Conservation (phyloP, 2,797 vertebrate genomes). For the Lophius americanus region DNA sequence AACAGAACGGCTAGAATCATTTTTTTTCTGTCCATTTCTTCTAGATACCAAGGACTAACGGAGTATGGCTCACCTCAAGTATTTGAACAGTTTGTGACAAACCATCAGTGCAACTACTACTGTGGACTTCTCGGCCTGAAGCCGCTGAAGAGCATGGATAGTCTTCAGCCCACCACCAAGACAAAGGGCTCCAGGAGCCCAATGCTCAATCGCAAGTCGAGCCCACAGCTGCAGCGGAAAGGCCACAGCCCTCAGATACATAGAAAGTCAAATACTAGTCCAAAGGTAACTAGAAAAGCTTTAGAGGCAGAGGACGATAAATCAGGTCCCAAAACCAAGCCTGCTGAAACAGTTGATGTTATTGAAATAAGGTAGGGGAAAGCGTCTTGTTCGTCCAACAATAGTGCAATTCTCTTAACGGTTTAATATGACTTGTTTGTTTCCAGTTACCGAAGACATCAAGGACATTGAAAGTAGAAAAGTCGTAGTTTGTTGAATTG, state of each 20-base stretch:
- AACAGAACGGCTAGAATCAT: neutral
- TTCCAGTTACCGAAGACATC: slow-evolving; percentile 47
- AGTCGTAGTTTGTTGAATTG: slow-evolving; percentile 28
- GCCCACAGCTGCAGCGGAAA: slow-evolving; percentile 92
- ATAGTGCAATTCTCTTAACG: slow-evolving; percentile 17
- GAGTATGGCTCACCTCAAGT: slow-evolving; percentile 86
- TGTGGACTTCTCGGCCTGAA: slow-evolving; percentile 89
- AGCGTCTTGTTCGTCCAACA: slow-evolving; percentile 17
- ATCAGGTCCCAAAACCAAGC: slow-evolving; percentile 65
- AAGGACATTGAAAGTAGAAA: slow-evolving; percentile 33
- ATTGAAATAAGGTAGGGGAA: slow-evolving; percentile 80
- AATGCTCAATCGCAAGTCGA: slow-evolving; percentile 83
- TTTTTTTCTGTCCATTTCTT: slow-evolving; percentile 38
- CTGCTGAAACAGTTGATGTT: slow-evolving; percentile 71
- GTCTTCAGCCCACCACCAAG: slow-evolving; percentile 81
- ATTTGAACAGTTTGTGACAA: slow-evolving; percentile 87
- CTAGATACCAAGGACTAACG: slow-evolving; percentile 95
- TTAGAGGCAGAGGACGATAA: slow-evolving; percentile 76
- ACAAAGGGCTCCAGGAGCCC: slow-evolving; percentile 92
- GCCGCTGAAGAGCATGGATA: slow-evolving; percentile 83
- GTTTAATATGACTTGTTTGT: slow-evolving; percentile 35
- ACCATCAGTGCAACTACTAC: slow-evolving; percentile 92
- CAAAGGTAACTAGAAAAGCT: slow-evolving; percentile 82
- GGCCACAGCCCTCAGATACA: slow-evolving; percentile 86
- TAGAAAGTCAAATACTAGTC: slow-evolving; percentile 82